phyloP scores from a whole-genome alignment of 2,113 vertebrate genomes.

The Cyprinodon variegatus region DNA sequence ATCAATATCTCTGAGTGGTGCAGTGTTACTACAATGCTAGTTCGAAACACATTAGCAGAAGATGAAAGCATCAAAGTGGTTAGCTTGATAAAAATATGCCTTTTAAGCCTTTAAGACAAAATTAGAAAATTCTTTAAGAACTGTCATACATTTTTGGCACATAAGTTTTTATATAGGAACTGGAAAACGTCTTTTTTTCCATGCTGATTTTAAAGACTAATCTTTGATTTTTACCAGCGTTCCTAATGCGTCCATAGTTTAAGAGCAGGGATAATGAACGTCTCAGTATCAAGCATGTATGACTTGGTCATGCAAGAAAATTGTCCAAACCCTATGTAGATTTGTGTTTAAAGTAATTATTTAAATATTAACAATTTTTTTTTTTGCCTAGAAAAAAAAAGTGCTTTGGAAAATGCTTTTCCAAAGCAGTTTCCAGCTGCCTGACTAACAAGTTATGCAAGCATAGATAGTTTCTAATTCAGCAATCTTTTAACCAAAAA shows the following conservation, averaged over 20 bases:
- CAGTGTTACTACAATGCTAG: constrained; percentile 69
- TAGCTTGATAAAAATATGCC: constrained; percentile 72
- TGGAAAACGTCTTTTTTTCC: constrained; percentile 20
- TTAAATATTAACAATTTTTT: too few species aligned
- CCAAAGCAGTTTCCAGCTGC: too few species aligned
- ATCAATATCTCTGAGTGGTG: constrained; percentile 77
- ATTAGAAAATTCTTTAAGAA: constrained; percentile 60
- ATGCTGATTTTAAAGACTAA: constrained; percentile 10
- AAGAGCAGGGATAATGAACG: neutral
- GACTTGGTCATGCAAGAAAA: neutral
- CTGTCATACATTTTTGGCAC: constrained; percentile 48
- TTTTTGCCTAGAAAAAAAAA: too few species aligned
- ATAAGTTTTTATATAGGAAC: constrained; percentile 39
- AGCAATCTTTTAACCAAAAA: too few species aligned
- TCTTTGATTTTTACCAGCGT: neutral
- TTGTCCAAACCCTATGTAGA: too few species aligned
- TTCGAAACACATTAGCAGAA: constrained; percentile 70
- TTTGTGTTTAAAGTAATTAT: too few species aligned
- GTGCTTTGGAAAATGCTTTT: too few species aligned
- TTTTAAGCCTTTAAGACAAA: constrained; percentile 63
- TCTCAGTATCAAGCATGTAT: neutral
- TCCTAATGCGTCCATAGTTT: neutral
- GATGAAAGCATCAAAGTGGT: constrained; percentile 74
- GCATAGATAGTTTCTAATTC: too few species aligned
- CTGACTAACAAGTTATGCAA: too few species aligned